A percentile compares a stretch with the other conserved stretches of the same genome.
Conservation (phyloP, 2,113 vertebrate genomes). For the Fukomys damarensis region DNA sequence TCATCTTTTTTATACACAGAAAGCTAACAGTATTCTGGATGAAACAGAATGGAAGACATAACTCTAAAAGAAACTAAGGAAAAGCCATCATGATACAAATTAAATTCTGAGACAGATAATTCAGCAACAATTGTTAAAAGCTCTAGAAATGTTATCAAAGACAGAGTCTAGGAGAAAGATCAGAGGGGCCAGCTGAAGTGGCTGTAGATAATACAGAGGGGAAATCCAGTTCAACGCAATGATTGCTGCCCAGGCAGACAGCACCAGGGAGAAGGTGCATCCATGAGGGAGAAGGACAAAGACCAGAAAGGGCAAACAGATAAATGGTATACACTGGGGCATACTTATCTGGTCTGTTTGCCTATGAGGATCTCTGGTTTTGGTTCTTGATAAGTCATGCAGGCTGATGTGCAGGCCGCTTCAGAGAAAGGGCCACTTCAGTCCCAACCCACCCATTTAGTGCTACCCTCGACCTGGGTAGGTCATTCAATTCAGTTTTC, state of each 20-base stretch:
- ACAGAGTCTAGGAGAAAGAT: background rate
- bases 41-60: slow-evolving; percentile 52
- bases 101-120: background rate
- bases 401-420: background rate
- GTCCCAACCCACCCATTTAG: background rate
- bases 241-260: background rate
- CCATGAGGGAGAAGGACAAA: background rate
- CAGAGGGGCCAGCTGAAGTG: background rate
- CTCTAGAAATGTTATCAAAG: background rate
- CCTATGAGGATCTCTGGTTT: background rate
- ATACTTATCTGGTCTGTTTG: background rate
- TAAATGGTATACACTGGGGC: background rate
- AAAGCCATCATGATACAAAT: background rate
- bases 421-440: background rate
- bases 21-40: slow-evolving; percentile 30
- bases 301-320: background rate
- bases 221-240: background rate
- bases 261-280: background rate
- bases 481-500: background rate
- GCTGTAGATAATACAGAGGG: background rate
- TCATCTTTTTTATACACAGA: background rate
- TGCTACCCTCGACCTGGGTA: background rate
- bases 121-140: slow-evolving; percentile 20
- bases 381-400: background rate
- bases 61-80: slow-evolving; percentile 27